These are phyloP conservation scores for Sorex araneus DNA, from an alignment of 2,113 vertebrate species.

Conservation along the genomic window DNA sequence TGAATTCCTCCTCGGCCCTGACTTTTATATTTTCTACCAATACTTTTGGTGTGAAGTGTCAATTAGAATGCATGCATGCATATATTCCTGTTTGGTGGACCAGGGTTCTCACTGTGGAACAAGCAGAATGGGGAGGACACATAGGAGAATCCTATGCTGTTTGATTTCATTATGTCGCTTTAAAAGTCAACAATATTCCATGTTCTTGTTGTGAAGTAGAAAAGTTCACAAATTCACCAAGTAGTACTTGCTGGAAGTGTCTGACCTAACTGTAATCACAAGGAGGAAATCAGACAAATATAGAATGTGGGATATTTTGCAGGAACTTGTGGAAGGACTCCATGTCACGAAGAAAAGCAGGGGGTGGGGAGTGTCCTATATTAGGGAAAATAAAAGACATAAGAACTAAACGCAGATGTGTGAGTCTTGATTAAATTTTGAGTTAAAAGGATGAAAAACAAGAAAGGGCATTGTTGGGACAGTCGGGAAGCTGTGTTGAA, in stretches of 20 bases:
- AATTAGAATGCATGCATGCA: too few relatives aligned
- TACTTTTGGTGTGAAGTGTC: too few relatives aligned
- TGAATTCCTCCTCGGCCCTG: too few relatives aligned
- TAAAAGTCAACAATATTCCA: neutral
- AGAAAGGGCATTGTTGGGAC: too few relatives aligned
- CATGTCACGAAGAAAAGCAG: neutral
- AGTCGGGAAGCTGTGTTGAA: neutral
- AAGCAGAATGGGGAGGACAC: neutral
- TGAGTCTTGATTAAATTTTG: neutral
- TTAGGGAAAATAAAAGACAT: neutral
- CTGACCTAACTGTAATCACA: neutral
- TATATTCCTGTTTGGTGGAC: too few relatives aligned
- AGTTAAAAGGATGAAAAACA: neutral
- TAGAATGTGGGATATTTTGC: neutral
- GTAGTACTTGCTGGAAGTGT: neutral
- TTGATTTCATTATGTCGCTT: neutral
- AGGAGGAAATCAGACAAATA: neutral
- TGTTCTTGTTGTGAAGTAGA: neutral
- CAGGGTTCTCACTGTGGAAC: too few relatives aligned
- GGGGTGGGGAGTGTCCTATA: too few relatives aligned
- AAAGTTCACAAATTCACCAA: neutral
- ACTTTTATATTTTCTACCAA: too few relatives aligned
- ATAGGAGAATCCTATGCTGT: neutral
- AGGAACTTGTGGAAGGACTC: neutral
- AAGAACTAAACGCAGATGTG: neutral